phyloP scores from a whole-genome alignment of 1,140 invertebrate genomes.

The Sycobia sp. region DNA sequence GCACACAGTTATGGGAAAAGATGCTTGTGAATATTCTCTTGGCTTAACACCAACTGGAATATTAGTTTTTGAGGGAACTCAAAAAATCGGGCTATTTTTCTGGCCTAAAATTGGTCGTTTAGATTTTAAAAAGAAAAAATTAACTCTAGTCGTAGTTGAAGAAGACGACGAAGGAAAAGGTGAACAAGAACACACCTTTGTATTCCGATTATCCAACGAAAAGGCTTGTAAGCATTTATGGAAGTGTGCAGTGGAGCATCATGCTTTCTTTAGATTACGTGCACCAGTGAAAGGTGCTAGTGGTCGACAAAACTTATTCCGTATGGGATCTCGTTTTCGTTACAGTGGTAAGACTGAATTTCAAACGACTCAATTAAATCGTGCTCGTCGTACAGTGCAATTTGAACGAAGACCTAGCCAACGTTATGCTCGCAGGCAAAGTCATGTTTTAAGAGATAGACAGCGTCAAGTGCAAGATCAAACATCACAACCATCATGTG shows the following conservation, averaged over 20 bases:
- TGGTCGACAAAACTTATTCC: slow-evolving; percentile 92
- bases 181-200: slow-evolving; percentile 91
- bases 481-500: slow-evolving; percentile 38
- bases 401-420: slow-evolving; percentile 96
- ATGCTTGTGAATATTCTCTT: slow-evolving; percentile 94
- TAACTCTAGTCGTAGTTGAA: slow-evolving; percentile 93
- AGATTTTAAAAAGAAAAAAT: slow-evolving; percentile 95
- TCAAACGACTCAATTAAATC: slow-evolving; percentile 88
- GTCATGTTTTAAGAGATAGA: slow-evolving; percentile 78
- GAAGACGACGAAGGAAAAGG: slow-evolving; percentile 89
- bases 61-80: slow-evolving; percentile 91
- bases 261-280: slow-evolving; percentile 95
- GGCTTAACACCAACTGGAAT: slow-evolving; percentile 97
- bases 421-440: slow-evolving; percentile 88
- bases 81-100: slow-evolving; percentile 98
- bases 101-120: slow-evolving; percentile 96
- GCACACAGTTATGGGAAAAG: slow-evolving; percentile 93
- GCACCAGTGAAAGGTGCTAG: slow-evolving; percentile 88
- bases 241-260: slow-evolving; percentile 99
- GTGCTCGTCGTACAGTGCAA: slow-evolving; percentile 87
- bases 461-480: slow-evolving; percentile 67
- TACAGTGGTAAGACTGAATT: slow-evolving; percentile 95
- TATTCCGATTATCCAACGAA: slow-evolving; percentile 83
- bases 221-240: slow-evolving; percentile 99
- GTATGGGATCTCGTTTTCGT: slow-evolving; percentile 95